These are phyloP conservation scores for Pseudanteris insignis DNA, from an alignment of 2,888 invertebrate genomes.

Conservation along the genomic window DNA sequence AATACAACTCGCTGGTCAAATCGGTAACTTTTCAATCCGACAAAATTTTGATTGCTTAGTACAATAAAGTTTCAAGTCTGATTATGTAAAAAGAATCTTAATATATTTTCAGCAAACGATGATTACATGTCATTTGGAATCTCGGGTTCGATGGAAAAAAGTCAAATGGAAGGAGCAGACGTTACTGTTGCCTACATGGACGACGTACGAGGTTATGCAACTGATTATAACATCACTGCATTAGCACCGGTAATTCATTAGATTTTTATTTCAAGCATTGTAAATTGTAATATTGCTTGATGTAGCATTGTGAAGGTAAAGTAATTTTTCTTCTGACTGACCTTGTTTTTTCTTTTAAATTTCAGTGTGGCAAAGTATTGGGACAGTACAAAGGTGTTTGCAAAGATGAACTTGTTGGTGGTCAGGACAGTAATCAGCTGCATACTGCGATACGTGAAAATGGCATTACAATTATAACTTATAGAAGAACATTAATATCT, in stretches of 20 bases:
- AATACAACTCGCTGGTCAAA: slow-evolving; percentile 82
- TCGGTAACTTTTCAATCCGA: slow-evolving; percentile 60
- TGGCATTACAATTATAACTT: slow-evolving; percentile 83
- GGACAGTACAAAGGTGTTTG: slow-evolving; percentile 89
- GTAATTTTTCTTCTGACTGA: too few species aligned
- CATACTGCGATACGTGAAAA: slow-evolving; percentile 77
- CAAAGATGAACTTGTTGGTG: slow-evolving; percentile 83
- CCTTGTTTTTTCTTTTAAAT: too few species aligned
- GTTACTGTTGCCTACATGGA: slow-evolving; percentile 81
- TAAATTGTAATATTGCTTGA: too few species aligned
- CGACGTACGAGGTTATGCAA: slow-evolving; percentile 76
- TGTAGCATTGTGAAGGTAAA: too few species aligned
- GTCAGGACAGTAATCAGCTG: slow-evolving; percentile 83
- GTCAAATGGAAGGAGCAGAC: slow-evolving; percentile 87
- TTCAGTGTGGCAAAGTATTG: slow-evolving; percentile 83
- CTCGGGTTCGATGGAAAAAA: slow-evolving; percentile 76
- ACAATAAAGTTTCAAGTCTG: too few species aligned
- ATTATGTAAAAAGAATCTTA: too few species aligned
- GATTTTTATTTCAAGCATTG: too few species aligned
- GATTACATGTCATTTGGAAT: slow-evolving; percentile 92
- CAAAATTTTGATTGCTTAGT: too few species aligned
- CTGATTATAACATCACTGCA: slow-evolving; percentile 87
- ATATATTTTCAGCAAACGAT: slow-evolving; percentile 69
- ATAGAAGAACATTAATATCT: slow-evolving; percentile 78
- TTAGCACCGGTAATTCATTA: slow-evolving; percentile 78